These are phyloP conservation scores for Ceuthmochares aereus DNA, from an alignment of 2,113 vertebrate genomes.

Conservation along the genomic window DNA sequence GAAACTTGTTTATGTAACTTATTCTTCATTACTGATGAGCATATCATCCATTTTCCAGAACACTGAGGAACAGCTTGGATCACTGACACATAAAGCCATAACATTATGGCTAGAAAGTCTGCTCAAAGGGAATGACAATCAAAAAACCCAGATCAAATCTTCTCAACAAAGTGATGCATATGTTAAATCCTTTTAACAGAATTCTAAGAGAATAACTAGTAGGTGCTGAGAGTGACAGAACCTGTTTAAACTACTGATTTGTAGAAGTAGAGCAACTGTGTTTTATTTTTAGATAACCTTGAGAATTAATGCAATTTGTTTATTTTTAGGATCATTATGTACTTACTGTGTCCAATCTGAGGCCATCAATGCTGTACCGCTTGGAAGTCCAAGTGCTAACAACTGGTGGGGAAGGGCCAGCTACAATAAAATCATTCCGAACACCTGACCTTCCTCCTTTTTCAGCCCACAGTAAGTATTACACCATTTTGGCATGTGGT, in stretches of 20 bases:
- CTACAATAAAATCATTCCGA: conserved; percentile 87
- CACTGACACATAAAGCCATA: not conserved
- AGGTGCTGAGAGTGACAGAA: not conserved
- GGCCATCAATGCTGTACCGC: conserved; percentile 88
- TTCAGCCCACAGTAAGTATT: conserved; percentile 82
- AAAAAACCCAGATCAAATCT: not conserved
- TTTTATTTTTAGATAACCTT: not conserved
- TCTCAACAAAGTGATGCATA: not conserved
- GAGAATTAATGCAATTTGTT: rapidly evolving
- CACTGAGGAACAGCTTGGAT: not conserved
- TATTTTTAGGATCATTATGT: conserved; percentile 82
- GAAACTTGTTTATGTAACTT: not conserved
- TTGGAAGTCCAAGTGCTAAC: conserved; percentile 92
- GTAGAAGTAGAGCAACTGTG: not conserved
- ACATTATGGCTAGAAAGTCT: not conserved
- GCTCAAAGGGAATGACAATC: not conserved
- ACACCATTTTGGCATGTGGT: rapidly evolving
- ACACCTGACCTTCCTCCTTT: conserved; percentile 82
- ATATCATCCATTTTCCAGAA: not conserved
- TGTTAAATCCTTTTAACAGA: rapidly evolving
- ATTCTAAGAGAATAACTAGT: not conserved
- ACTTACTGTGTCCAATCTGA: conserved; percentile 87
- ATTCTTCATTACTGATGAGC: not conserved
- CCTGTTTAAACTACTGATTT: not conserved
- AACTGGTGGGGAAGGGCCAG: conserved; percentile 88